A percentile compares a stretch with the other conserved stretches of the same genome.
Conservation (phyloP, 92 coral and sea anemone genomes). For the Isaurus tuberculatus region DNA sequence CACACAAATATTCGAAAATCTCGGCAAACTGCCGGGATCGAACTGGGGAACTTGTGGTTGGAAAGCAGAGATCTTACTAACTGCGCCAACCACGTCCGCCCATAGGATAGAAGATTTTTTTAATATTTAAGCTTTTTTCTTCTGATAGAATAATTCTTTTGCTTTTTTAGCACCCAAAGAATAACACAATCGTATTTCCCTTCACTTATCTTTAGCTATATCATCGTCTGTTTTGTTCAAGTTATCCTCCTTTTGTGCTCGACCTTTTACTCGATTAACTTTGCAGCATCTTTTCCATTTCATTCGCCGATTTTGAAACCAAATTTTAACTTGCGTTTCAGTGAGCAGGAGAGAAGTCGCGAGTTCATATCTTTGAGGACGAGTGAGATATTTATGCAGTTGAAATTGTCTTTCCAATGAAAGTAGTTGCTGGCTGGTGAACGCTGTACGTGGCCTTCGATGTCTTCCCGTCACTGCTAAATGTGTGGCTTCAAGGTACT, state of each 20-base stretch:
- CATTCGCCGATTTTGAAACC: constrained; percentile 95
- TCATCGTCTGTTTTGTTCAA: constrained; percentile 18
- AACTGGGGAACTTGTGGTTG: too few species aligned
- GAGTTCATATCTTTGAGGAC: constrained; percentile 90
- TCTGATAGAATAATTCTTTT: too few species aligned
- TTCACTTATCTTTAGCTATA: constrained; percentile 5
- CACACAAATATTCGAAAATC: too few species aligned
- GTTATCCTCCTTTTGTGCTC: constrained; percentile 18
- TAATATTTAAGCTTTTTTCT: too few species aligned
- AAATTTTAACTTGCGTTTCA: constrained; percentile 89
- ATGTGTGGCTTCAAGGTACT: constrained; percentile 63
- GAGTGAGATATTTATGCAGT: constrained; percentile 79
- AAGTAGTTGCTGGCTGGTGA: constrained; percentile 86
- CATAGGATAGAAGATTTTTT: too few species aligned
- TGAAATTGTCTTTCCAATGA: constrained; percentile 89
- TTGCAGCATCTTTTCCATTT: constrained; percentile 89
- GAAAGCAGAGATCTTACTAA: too few species aligned
- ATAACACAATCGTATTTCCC: too few species aligned
- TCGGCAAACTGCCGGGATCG: too few species aligned
- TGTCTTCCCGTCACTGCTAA: constrained; percentile 73
- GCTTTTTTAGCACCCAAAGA: too few species aligned
- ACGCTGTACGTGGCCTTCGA: constrained; percentile 90
- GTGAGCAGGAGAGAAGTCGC: constrained; percentile 88
- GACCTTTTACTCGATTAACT: constrained; percentile 44
- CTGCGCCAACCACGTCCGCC: too few species aligned